Conservation (phyloP, 2,888 invertebrate genomes). For the Corbicula japonica region DNA sequence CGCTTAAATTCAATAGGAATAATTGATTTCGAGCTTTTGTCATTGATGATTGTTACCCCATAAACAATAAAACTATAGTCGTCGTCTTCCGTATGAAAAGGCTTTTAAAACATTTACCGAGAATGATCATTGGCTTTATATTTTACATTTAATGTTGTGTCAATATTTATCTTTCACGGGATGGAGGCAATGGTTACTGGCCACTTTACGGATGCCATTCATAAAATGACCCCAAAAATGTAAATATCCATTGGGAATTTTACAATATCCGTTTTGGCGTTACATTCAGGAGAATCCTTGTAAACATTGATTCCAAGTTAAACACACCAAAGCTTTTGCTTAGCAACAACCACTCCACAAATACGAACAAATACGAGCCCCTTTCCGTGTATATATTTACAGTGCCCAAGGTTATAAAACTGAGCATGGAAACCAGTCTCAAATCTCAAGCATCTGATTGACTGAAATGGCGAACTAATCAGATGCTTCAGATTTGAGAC, state of each 20-base stretch:
- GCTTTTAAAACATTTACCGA: neutral
- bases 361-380: no score
- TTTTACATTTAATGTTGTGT: neutral
- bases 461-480: no score
- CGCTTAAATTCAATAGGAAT: neutral
- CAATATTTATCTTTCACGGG: neutral
- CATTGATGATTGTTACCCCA: constrained; percentile 1
- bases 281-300: no score
- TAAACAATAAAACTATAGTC: constrained; percentile 1
- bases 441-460: no score
- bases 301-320: no score
- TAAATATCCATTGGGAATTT: neutral
- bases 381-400: no score
- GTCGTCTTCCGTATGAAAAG: neutral
- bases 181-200: neutral
- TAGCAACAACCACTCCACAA: no score
- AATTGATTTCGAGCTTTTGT: constrained; percentile 1
- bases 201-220: neutral
- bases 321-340: no score
- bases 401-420: no score
- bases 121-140: neutral
- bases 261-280: neutral
- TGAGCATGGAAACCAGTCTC: no score
- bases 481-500: no score
- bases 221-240: neutral